Base-by-base conservation (phyloP, 2,797 vertebrate genomes). In the Sibirionetta formosa region DNA sequence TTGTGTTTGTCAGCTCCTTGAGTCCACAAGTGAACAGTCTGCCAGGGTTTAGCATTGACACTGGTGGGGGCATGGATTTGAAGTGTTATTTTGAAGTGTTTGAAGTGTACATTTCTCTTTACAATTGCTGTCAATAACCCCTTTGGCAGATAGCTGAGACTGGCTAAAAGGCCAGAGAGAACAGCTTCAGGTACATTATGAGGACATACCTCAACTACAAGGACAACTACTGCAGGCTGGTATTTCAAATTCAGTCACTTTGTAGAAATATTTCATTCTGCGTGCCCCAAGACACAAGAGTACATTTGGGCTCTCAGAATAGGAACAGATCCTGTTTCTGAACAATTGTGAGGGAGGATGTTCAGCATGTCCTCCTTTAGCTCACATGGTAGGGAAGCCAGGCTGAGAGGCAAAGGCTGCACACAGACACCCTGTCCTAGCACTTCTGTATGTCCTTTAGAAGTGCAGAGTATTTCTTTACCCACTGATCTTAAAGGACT, bases 51-150 rank as follows among this genome's bases (percentile, higher is more conserved):
- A 51, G 31, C 33, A 50, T 77, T 82, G 77, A 31, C 72, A 86
- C 89, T 0, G 3, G 61, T 82, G 92, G 63, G 85, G 75, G 51
- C 24, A 12, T 12, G 38, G 92, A 90, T 88, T 58, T 82, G 71
- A 88, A 89, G 66, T 78, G 65, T 60, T 86, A 33, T 79, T 95
- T 90, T 50, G 48, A 50, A 24, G 23, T 50, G 48, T 95, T 90
- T 50, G 23, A 50, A 50, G 23, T 50, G 48, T 24, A 14, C 1
- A 50, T 50, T 50, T 42, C 58, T 78, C 75, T 82, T 89, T 81
- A 46, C 23, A 44, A 11, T 36, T 58, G 38, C 77, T 90, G 81
- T 94, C 90, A 72, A 33, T 96, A 96, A 93, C 71, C 75, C 88
- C 60, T 92, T 84, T 95, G 82, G 75, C 82, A 93, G 87, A 13